A percentile compares a stretch with the other conserved stretches of the same genome.
Conservation (phyloP, 2,888 invertebrate species). For the Eupithecia subfuscata region DNA sequence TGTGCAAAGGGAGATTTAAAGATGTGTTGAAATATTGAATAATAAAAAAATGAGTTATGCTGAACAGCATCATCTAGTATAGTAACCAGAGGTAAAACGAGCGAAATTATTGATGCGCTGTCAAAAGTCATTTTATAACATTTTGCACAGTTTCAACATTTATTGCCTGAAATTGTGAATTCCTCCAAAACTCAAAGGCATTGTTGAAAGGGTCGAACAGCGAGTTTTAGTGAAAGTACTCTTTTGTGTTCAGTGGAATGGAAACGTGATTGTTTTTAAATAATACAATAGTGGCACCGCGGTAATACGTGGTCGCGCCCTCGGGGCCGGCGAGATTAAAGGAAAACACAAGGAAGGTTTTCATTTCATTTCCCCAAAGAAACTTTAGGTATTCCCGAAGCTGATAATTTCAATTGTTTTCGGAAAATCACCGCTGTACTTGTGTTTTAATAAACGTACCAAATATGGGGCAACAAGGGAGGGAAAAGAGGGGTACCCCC, state of each 20-base stretch:
- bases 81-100: background rate
- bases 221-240: background rate
- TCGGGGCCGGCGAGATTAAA: conserved; percentile 36
- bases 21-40: too few species aligned
- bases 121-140: background rate
- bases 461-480: background rate
- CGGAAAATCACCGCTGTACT: background rate
- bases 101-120: too few species aligned
- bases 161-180: background rate
- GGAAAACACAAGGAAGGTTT: conserved; percentile 43
- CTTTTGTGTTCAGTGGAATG: background rate
- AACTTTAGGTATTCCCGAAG: conserved; percentile 6
- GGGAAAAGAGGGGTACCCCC: background rate
- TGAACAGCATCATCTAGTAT: too few species aligned
- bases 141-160: background rate
- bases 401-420: conserved; percentile 13
- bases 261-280: conserved; percentile 7
- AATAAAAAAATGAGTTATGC: too few species aligned
- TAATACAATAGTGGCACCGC: conserved; percentile 2
- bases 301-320: conserved; percentile 1
- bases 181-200: background rate
- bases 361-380: conserved; percentile 38
- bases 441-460: background rate
- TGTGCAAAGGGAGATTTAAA: background rate
- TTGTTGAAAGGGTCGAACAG: background rate